Base-by-base conservation (phyloP, 2,888 invertebrate species). In the Cheilosia urbana region DNA sequence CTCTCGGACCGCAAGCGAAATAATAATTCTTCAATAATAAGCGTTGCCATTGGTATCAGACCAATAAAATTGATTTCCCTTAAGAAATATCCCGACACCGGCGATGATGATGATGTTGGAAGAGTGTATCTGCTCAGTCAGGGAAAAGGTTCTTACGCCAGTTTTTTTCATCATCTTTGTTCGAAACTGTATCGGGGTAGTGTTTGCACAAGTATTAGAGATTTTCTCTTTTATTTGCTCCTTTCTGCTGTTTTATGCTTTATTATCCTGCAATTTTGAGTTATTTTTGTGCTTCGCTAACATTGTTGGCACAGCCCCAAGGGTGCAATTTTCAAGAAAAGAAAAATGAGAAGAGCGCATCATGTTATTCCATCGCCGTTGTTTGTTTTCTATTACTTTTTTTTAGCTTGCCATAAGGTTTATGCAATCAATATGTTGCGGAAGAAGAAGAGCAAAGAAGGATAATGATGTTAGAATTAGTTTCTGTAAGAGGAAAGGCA, bases 41-140 rank as follows among this genome's bases (percentile, higher is more conserved):
- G 45, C 69, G 51, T 51, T 72, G 66, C 60, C 62, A 53, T 42
- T 77, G 73, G 51, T 65, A 42, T 58, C 47, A 65, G 79, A 65
- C 79, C 79, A 79, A 75, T 84, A 84, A 84, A 84, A 84, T 75
- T 84, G 83, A 84, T 84, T 84, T 84, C 83, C 83, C 83, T 53
- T 11, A 84, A 84, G 83, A 79, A 69, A 84, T 75, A 75, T 75
- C 55, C 51, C 58, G 57, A 60, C 24, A 49, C 24, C 63, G 77
- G 34, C 34, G 42, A 21, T 40, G 51, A 60, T 2, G 42, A 42
- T 47, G 57, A 60, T 80, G 55, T 30, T 1, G 42, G 30, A 9
- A 34, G 47, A 42, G 40, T 6, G 19, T 53, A 17, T 63, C 24
- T 21, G 55, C 49, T n/a, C 21, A 21, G 68, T 21, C 34, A 19